Percentiles rank a stretch among this genome's conserved stretches.
Evolutionary conservation across 2,113 vertebrate genomes (phyloP).

Genomic region (Petrocephalus zakoni): DNA sequence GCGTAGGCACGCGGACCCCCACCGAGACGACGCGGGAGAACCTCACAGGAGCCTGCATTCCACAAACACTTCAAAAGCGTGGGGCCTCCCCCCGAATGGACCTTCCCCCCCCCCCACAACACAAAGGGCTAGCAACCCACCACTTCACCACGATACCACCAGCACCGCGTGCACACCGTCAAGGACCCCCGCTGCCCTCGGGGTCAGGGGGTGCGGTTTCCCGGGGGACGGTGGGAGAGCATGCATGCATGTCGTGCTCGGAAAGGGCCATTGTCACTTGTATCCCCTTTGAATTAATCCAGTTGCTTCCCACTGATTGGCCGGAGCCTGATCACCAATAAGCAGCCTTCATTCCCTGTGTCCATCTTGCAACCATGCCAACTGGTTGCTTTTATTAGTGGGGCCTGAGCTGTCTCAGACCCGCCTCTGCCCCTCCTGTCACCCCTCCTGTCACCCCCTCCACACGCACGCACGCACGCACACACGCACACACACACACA

Average conservation of each 20-base stretch:
- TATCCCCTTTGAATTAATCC: slow-evolving; percentile 56
- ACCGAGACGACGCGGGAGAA: slow-evolving; percentile 30
- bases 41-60: slow-evolving; percentile 48
- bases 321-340: slow-evolving; percentile 57
- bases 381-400: neutral
- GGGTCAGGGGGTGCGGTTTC: slow-evolving; percentile 40
- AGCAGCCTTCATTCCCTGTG: slow-evolving; percentile 47
- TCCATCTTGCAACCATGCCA: slow-evolving; percentile 14
- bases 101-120: neutral
- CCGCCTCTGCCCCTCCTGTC: neutral
- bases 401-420: neutral
- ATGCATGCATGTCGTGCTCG: slow-evolving; percentile 25
- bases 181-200: neutral
- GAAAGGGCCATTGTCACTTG: slow-evolving; percentile 51
- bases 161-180: neutral
- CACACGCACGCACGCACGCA: too few species aligned
- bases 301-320: slow-evolving; percentile 56
- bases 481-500: neutral
- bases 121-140: neutral
- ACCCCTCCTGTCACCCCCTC: neutral
- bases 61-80: slow-evolving; percentile 54
- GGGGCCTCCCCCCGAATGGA: slow-evolving; percentile 10
- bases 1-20: slow-evolving; percentile 23
- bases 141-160: neutral
- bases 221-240: slow-evolving; percentile 44